phyloP scores from a whole-genome alignment of 2,797 vertebrate species.

The Sebastes aleutianus region DNA sequence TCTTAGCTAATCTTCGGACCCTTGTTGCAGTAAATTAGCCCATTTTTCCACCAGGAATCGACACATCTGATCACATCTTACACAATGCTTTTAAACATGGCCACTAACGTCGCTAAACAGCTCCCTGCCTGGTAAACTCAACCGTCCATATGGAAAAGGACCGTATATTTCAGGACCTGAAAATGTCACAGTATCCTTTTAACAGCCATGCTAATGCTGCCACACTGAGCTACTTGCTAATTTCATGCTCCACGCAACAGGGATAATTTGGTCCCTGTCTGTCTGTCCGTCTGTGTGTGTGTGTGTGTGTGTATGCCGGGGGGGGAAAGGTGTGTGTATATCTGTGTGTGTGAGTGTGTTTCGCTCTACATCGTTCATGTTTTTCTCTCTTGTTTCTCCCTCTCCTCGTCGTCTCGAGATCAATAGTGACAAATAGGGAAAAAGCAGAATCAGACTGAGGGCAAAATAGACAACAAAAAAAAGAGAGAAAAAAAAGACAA shows the following conservation, averaged over 20 bases:
- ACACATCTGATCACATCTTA: conserved; percentile 21
- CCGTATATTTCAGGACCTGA: conserved; percentile 52
- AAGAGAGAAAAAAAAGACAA: background rate
- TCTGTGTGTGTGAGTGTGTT: conserved; percentile 9
- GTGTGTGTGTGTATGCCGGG: conserved; percentile 2
- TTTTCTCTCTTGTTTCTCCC: background rate
- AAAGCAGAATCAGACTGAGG: background rate
- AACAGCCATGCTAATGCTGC: conserved; percentile 76
- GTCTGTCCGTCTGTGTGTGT: conserved; percentile 43
- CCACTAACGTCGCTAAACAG: conserved; percentile 36
- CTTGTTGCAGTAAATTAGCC: conserved; percentile 16
- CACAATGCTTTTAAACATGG: conserved; percentile 13
- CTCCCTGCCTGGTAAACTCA: conserved; percentile 31
- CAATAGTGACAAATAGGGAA: conserved; percentile 17
- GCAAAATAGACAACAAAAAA: background rate
- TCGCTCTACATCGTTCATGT: conserved; percentile 29
- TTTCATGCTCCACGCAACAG: conserved; percentile 78
- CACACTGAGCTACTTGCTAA: conserved; percentile 79
- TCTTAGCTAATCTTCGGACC: conserved; percentile 12
- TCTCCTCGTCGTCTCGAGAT: conserved; percentile 13
- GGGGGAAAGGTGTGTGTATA: conserved; percentile 16
- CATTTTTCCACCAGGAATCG: background rate
- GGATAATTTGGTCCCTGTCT: conserved; percentile 75
- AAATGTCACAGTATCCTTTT: conserved; percentile 70
- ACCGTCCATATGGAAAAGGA: conserved; percentile 26